Evolutionary conservation across 2,888 invertebrate species (phyloP).

Genomic region (Zaprionus obscuricornis): DNA sequence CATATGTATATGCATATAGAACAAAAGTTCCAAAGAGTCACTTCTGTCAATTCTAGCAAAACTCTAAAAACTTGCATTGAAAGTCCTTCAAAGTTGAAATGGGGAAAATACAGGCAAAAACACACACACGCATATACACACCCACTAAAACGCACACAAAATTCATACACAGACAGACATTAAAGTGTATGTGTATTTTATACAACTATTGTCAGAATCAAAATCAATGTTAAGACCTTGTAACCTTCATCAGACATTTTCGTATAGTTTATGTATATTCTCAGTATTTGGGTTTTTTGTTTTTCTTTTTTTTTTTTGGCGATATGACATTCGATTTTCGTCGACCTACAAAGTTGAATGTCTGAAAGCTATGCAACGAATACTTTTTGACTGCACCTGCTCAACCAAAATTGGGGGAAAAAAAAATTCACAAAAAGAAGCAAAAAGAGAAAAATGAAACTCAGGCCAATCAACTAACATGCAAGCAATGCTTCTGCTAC

Average conservation of each 20-base stretch:
- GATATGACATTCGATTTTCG: constrained; percentile 53
- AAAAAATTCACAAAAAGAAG: constrained; percentile 13
- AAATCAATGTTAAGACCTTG: constrained; percentile 67
- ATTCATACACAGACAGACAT: too few relatives aligned
- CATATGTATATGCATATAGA: too few relatives aligned
- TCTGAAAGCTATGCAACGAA: constrained; percentile 50
- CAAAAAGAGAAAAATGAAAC: not conserved
- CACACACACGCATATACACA: not conserved
- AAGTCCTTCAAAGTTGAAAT: constrained; percentile 55
- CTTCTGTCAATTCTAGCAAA: constrained; percentile 19
- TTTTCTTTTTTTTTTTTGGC: not conserved
- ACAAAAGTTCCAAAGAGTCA: not conserved
- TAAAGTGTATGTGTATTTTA: not conserved
- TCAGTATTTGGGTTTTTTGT: constrained; percentile 21
- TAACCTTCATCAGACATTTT: constrained; percentile 37
- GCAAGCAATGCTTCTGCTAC: constrained; percentile 65
- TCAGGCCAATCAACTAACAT: constrained; percentile 59
- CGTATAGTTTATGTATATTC: not conserved
- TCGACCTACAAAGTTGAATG: constrained; percentile 63
- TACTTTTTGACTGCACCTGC: constrained; percentile 47
- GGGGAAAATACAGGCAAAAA: constrained; percentile 1
- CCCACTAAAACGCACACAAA: too few relatives aligned
- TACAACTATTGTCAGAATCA: constrained; percentile 50
- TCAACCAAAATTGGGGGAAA: constrained; percentile 19
- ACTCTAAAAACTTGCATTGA: constrained; percentile 3